Evolutionary conservation across 1,140 invertebrate species (phyloP).

Genomic region (Oryzaephilus surinamensis): DNA sequence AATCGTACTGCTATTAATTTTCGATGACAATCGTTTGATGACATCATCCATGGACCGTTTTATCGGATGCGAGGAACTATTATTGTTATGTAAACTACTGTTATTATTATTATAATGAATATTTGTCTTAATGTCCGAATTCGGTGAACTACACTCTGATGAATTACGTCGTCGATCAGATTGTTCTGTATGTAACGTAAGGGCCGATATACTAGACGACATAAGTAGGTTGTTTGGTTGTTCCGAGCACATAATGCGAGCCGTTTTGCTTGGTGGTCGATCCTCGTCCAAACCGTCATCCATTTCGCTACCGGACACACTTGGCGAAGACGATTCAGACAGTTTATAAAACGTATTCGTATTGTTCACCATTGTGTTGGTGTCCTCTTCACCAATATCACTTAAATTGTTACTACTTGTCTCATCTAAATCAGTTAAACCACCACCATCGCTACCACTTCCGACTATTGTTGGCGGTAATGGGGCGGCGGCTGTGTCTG

Average conservation of each 20-base stretch:
- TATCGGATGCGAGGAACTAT: constrained; percentile 39
- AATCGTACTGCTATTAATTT: constrained; percentile 59
- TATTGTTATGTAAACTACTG: constrained; percentile 41
- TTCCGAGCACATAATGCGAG: constrained; percentile 22
- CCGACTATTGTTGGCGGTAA: constrained; percentile 24
- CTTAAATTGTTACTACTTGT: constrained; percentile 36
- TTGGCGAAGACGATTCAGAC: constrained; percentile 45
- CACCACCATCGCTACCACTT: constrained; percentile 34
- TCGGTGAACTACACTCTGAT: constrained; percentile 58
- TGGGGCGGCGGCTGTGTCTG: constrained; percentile 38
- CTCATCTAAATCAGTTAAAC: constrained; percentile 36
- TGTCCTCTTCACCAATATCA: constrained; percentile 38
- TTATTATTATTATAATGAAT: constrained; percentile 43
- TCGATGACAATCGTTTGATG: constrained; percentile 69
- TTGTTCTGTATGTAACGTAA: constrained; percentile 40
- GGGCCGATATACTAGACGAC: constrained; percentile 19
- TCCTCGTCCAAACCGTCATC: constrained; percentile 44
- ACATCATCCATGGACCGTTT: constrained; percentile 78
- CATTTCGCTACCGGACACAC: constrained; percentile 46
- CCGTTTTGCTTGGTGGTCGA: constrained; percentile 35
- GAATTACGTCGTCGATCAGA: constrained; percentile 42
- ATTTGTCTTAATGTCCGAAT: constrained; percentile 45
- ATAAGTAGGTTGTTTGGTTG: constrained; percentile 16
- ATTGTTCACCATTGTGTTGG: constrained; percentile 30
- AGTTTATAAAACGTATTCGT: constrained; percentile 44